A percentile compares a stretch with the other conserved stretches of the same genome.
These are phyloP conservation scores for Lampris megalopsis DNA, from an alignment of 2,113 vertebrate genomes.

Conservation along the genomic window DNA sequence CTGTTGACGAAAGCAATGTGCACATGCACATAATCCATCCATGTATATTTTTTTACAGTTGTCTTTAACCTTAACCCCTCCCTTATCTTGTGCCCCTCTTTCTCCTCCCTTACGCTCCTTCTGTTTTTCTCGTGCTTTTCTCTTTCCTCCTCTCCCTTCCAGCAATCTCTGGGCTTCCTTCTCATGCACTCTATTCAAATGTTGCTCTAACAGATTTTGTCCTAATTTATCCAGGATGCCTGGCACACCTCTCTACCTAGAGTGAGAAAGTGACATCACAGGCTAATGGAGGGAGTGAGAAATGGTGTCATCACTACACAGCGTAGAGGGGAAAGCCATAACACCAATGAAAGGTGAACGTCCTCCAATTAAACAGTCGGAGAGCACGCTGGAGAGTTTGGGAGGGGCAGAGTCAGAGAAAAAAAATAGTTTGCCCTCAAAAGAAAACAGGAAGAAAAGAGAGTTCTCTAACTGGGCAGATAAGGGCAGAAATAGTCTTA, in stretches of 20 bases:
- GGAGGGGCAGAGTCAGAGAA: neutral
- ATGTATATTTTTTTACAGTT: neutral
- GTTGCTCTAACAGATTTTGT: neutral
- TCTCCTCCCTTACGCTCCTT: neutral
- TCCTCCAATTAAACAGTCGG: conserved; percentile 20
- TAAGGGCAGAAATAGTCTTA: conserved; percentile 19
- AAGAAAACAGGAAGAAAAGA: conserved; percentile 1
- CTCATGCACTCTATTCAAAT: neutral
- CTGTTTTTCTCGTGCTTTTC: neutral
- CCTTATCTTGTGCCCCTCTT: neutral
- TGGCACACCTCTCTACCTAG: neutral
- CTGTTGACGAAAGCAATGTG: neutral
- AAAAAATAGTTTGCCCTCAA: conserved; percentile 27
- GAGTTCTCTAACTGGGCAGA: neutral
- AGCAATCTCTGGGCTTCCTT: neutral
- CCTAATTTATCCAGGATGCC: neutral
- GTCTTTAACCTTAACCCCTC: neutral
- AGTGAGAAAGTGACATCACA: neutral
- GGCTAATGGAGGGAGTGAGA: conserved; percentile 3
- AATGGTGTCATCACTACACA: conserved; percentile 21
- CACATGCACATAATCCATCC: neutral
- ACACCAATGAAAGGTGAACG: conserved; percentile 45
- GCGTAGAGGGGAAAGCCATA: conserved; percentile 1
- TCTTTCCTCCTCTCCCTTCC: neutral
- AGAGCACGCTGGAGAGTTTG: neutral